These are phyloP conservation scores for Phocoena phocoena DNA, from an alignment of 2,113 vertebrate species.

Conservation along the genomic window DNA sequence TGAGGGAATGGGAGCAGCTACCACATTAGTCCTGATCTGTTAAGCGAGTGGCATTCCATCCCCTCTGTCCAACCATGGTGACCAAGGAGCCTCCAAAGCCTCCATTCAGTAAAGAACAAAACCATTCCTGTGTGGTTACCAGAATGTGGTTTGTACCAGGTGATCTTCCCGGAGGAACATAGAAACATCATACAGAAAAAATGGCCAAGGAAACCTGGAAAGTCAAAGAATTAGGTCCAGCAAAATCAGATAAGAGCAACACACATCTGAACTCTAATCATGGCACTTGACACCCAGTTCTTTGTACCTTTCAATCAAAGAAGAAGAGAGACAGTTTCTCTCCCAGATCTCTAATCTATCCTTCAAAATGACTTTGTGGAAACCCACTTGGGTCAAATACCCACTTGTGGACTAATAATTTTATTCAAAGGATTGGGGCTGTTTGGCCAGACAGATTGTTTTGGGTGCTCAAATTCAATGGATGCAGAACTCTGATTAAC, in stretches of 20 bases:
- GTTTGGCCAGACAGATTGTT: neutral
- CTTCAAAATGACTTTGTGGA: neutral
- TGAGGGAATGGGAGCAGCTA: neutral
- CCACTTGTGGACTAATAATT: neutral
- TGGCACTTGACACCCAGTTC: neutral
- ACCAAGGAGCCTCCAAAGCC: neutral
- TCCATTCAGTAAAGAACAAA: neutral
- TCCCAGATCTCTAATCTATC: neutral
- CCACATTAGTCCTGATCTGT: neutral
- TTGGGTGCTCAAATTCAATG: neutral
- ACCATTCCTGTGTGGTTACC: neutral
- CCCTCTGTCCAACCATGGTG: neutral
- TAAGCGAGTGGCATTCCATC: neutral
- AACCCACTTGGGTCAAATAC: neutral
- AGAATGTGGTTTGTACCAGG: neutral
- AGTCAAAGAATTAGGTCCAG: neutral
- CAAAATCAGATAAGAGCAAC: neutral
- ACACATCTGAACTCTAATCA: neutral
- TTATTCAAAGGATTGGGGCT: neutral
- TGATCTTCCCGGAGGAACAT: neutral
- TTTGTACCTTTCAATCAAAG: neutral
- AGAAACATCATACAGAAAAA: neutral
- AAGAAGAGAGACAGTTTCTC: neutral
- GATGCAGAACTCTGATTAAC: neutral
- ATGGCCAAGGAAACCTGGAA: neutral